Evolutionary conservation across 1,140 invertebrate genomes (phyloP).

Genomic region (Pinna nobilis): DNA sequence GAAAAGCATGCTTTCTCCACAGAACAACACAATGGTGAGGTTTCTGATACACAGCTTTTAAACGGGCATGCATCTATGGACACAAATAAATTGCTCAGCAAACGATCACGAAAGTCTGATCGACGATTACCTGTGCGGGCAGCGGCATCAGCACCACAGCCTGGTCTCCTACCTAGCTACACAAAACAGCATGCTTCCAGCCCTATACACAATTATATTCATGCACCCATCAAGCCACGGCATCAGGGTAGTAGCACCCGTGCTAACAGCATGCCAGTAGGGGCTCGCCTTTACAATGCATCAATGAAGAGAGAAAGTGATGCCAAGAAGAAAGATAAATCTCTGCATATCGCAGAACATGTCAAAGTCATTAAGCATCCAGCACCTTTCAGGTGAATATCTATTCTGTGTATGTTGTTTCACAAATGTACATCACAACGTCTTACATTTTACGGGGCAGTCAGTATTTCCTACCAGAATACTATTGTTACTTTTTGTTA

Average conservation of each 20-base stretch:
- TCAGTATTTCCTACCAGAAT: background rate
- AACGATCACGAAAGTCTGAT: slow-evolving; percentile 17
- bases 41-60: background rate
- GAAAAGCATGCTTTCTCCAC: background rate
- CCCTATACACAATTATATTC: slow-evolving; percentile 24
- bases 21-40: slow-evolving; percentile 31
- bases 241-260: background rate
- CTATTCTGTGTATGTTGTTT: slow-evolving; percentile 3
- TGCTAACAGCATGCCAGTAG: background rate
- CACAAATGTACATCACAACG: background rate
- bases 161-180: background rate
- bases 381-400: slow-evolving; percentile 52
- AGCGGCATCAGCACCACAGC: slow-evolving; percentile 9
- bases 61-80: slow-evolving; percentile 13
- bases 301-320: background rate
- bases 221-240: background rate
- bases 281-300: slow-evolving; percentile 1
- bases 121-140: background rate
- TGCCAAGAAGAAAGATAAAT: slow-evolving; percentile 4
- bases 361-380: slow-evolving; percentile 51
- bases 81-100: slow-evolving; percentile 32
- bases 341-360: slow-evolving; percentile 35
- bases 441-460: background rate
- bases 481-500: slow-evolving; percentile 1
- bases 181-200: slow-evolving; percentile 15